Percentiles rank a stretch among this genome's conserved stretches.
Conservation (phyloP, 2,888 invertebrate genomes). For the Calameuta filiformis region DNA sequence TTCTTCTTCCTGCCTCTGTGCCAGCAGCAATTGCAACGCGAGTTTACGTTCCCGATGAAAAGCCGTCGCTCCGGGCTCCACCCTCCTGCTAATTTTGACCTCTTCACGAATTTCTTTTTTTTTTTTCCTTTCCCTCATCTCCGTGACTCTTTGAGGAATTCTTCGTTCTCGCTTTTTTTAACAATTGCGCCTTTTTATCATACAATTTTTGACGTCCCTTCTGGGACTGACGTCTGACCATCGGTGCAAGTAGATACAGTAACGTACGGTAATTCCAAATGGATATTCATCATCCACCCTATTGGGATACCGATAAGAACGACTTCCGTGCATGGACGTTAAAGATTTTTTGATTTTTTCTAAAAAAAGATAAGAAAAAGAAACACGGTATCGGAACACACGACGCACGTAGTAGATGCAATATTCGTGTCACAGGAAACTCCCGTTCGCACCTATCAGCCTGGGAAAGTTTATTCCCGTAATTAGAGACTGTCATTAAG, state of each 20-base stretch:
- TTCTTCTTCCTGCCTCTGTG: constrained; percentile 23
- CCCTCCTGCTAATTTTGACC: not conserved
- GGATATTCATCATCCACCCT: no score
- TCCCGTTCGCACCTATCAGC: not conserved
- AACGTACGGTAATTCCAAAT: no score
- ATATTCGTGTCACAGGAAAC: not conserved
- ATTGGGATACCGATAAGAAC: not conserved
- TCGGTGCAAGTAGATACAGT: no score
- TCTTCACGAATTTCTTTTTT: not conserved
- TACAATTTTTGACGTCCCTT: not conserved
- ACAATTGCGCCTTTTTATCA: not conserved
- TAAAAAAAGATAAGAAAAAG: not conserved
- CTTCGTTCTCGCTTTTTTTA: not conserved
- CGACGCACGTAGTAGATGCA: not conserved
- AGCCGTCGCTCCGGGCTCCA: not conserved
- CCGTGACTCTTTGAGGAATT: not conserved
- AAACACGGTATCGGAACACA: not conserved
- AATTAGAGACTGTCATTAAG: not conserved
- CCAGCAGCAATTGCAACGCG: not conserved
- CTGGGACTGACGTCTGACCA: no score
- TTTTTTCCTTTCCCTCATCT: not conserved
- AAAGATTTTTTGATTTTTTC: not conserved
- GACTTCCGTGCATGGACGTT: no score
- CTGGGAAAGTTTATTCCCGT: not conserved
- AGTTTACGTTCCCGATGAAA: not conserved